Evolutionary conservation across 53 echinoderm and acorn worm species (phyloP).

Genomic region (Apostichopus leukothele): DNA sequence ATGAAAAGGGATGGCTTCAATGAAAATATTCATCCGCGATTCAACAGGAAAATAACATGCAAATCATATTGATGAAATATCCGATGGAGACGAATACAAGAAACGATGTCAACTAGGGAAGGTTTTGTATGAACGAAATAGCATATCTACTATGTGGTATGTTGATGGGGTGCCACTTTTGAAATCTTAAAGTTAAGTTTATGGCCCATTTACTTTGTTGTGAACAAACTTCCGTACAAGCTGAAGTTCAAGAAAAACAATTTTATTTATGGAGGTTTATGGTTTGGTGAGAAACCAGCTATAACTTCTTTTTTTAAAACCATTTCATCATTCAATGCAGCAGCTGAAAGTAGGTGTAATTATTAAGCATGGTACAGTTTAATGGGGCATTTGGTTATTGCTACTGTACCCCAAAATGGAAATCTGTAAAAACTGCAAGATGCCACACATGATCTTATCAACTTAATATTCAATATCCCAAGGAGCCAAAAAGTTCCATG

Average conservation of each 20-base stretch:
- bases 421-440: not conserved
- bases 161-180: slow-evolving; percentile 54
- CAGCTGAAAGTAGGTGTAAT: too few species aligned
- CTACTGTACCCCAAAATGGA: not conserved
- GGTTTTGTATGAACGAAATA: slow-evolving; percentile 19
- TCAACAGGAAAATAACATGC: not conserved
- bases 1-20: not conserved
- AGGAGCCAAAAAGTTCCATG: not conserved
- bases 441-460: too few species aligned
- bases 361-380: slow-evolving; percentile 10
- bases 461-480: too few species aligned
- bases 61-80: slow-evolving; percentile 10
- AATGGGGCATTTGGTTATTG: not conserved
- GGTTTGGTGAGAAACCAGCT: not conserved
- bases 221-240: slow-evolving; percentile 7
- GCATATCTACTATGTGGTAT: slow-evolving; percentile 49
- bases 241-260: not conserved
- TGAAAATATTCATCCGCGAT: not conserved
- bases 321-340: not conserved
- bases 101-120: too few species aligned
- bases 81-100: slow-evolving; percentile 5
- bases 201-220: not conserved
- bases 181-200: slow-evolving; percentile 22
- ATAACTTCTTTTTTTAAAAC: not conserved
- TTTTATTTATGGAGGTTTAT: not conserved